Percentiles rank a stretch among this genome's conserved stretches.
Conservation (phyloP, 2,113 vertebrate species). For the Guaruba guarouba region DNA sequence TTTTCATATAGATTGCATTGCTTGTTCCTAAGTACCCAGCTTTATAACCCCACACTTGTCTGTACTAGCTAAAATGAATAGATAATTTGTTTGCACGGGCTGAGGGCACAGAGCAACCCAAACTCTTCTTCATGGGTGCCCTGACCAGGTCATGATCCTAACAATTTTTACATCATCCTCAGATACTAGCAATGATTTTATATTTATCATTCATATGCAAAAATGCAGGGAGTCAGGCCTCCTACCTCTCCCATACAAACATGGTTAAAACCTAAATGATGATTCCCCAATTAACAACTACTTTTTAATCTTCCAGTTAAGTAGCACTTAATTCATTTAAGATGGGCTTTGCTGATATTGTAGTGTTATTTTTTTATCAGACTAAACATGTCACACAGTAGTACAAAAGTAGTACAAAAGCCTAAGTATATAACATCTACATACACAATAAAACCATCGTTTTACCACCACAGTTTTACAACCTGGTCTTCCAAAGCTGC, state of each 20-base stretch:
- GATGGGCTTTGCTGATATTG: conserved; percentile 23
- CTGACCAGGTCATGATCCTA: neutral
- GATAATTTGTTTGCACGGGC: neutral
- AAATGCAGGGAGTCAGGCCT: neutral
- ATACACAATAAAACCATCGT: neutral
- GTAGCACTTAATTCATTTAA: neutral
- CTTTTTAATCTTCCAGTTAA: neutral
- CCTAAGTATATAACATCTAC: neutral
- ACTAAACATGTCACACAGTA: neutral
- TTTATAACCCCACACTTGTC: neutral
- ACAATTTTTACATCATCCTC: neutral
- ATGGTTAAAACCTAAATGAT: neutral
- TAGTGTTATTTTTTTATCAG: conserved; percentile 30
- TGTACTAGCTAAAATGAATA: neutral
- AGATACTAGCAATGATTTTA: neutral
- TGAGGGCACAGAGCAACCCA: neutral
- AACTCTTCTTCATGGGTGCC: neutral
- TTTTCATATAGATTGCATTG: neutral
- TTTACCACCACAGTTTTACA: conserved; percentile 5
- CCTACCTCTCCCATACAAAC: neutral
- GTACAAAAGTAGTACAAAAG: neutral
- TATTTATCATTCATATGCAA: neutral
- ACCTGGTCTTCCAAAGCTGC: neutral
- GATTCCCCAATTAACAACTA: neutral
- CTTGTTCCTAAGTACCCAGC: neutral